Percentiles rank a stretch among this genome's conserved stretches.
Evolutionary conservation across 1,140 invertebrate species (phyloP).

Genomic region (Drosophila hydei): DNA sequence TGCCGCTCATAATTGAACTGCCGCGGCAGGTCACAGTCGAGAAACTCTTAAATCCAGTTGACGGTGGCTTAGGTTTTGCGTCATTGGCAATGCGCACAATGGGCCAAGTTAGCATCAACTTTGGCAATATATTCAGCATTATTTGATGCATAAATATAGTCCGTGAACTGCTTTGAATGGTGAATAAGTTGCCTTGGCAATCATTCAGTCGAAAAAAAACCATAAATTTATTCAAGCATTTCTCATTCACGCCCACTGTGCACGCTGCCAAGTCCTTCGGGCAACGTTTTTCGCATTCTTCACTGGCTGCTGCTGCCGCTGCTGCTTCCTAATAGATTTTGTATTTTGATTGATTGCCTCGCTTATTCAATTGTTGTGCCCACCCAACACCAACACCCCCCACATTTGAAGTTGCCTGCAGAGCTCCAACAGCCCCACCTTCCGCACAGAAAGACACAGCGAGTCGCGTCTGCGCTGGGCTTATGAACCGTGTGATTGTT

Average conservation of each 20-base stretch:
- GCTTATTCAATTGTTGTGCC: conserved; percentile 76
- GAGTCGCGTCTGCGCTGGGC: conserved; percentile 68
- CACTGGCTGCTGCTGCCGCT: not conserved
- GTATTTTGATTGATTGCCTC: conserved; percentile 82
- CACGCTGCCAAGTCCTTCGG: conserved; percentile 38
- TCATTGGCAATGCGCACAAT: conserved; percentile 36
- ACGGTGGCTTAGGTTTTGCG: conserved; percentile 25
- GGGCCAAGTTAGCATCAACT: not conserved
- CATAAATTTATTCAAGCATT: not conserved
- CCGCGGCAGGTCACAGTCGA: not conserved
- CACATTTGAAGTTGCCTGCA: conserved; percentile 1
- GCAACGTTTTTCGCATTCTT: conserved; percentile 40
- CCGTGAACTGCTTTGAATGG: not conserved
- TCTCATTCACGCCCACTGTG: conserved; percentile 36
- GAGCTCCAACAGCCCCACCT: too few relatives aligned
- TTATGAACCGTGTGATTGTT: conserved; percentile 82
- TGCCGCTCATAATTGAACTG: conserved; percentile 60
- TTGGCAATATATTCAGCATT: not conserved
- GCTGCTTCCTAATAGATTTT: conserved; percentile 74
- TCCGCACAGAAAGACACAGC: conserved; percentile 8
- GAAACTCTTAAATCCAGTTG: conserved; percentile 31
- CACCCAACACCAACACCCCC: not conserved
- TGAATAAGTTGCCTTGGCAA: too few relatives aligned
- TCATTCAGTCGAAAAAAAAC: too few relatives aligned
- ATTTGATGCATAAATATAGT: not conserved